phyloP scores from a whole-genome alignment of 37 sponge, comb jelly and placozoan genomes.

The Haliclona indistincta region DNA sequence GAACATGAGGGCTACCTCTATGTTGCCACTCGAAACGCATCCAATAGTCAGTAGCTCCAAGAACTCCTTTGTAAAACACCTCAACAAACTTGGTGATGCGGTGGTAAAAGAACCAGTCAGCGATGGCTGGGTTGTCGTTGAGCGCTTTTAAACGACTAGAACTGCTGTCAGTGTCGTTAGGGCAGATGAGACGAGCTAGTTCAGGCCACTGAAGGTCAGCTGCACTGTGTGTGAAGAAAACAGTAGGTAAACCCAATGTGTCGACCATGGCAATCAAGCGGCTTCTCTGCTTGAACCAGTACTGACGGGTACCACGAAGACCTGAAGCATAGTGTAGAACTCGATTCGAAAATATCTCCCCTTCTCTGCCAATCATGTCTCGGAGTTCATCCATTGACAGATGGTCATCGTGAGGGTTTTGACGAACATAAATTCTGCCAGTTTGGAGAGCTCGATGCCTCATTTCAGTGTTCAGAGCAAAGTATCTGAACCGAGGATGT shows the following conservation, averaged over 20 bases:
- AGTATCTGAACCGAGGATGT: conserved; percentile 35
- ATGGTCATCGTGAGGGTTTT: conserved; percentile 35
- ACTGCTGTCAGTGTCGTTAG: conserved; percentile 20
- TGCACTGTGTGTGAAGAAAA: conserved; percentile 72
- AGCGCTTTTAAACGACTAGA: conserved; percentile 20
- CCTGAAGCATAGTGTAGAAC: neutral
- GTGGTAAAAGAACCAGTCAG: conserved; percentile 67
- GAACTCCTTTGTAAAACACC: conserved; percentile 39
- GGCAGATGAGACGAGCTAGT: conserved; percentile 43
- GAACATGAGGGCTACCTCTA: conserved; percentile 58
- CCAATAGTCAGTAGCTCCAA: conserved; percentile 64
- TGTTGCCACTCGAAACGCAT: conserved; percentile 63
- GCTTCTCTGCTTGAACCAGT: conserved; percentile 18
- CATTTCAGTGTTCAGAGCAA: conserved; percentile 48
- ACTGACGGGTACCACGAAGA: conserved; percentile 22
- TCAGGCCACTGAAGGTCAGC: conserved; percentile 67
- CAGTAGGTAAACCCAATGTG: conserved; percentile 49
- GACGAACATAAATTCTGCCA: conserved; percentile 25
- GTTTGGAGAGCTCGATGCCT: conserved; percentile 6
- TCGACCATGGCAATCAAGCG: conserved; percentile 38
- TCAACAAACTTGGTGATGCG: conserved; percentile 41
- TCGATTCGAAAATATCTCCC: conserved; percentile 27
- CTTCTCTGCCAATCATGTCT: conserved; percentile 41
- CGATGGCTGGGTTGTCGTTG: conserved; percentile 53
- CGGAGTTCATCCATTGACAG: conserved; percentile 38